Evolutionary conservation across 2,113 vertebrate species (phyloP).

Genomic region (Uria aalge): DNA sequence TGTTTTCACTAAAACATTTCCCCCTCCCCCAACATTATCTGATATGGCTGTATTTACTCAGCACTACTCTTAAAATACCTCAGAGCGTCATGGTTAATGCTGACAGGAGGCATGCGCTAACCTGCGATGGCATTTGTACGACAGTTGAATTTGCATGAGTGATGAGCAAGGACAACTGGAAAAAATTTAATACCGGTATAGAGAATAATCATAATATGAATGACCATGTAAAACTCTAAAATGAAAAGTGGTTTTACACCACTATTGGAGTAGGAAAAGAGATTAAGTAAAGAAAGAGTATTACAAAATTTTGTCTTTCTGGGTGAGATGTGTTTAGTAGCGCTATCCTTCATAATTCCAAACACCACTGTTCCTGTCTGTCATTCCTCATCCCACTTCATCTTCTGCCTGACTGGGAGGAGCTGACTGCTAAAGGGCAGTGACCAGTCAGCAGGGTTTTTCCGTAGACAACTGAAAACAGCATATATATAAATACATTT

Average conservation of each 20-base stretch:
- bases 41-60: background rate
- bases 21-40: rapidly evolving
- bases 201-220: background rate
- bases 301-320: background rate
- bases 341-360: background rate
- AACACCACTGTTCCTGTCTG: background rate
- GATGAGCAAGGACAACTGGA: background rate
- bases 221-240: background rate
- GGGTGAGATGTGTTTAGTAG: background rate
- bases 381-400: background rate
- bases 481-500: background rate
- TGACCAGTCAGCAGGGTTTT: background rate
- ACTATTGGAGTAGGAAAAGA: background rate
- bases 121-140: background rate
- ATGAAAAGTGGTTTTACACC: background rate
- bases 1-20: background rate
- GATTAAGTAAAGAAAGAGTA: background rate
- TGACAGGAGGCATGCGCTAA: background rate
- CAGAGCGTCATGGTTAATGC: background rate
- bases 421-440: background rate
- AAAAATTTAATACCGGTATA: background rate
- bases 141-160: background rate
- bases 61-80: background rate
- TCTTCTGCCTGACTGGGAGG: background rate
- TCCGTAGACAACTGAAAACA: background rate